Evolutionary conservation across 2,113 vertebrate species (phyloP), one percentile per base, ranked within the genome.

Genomic region (Grantiella picta): DNA sequence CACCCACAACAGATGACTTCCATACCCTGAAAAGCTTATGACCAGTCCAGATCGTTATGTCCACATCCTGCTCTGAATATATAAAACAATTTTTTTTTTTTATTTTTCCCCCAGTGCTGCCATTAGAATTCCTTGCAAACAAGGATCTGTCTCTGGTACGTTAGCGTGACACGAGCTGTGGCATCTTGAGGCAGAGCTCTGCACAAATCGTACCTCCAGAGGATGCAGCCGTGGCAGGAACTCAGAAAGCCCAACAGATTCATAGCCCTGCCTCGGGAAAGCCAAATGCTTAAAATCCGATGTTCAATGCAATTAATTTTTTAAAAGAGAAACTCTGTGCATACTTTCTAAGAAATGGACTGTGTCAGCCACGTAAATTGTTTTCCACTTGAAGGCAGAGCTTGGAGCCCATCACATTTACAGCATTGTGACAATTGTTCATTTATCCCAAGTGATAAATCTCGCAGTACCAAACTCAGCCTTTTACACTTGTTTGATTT

Each of bases 161-260:
- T 65, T 27, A 65, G 31, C 0, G 21, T 27, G 25, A 33, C 27
- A 36, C 0, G 0, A 76, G n/a, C 65, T 79, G 35, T 17, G 64
- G 45, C 68, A 57, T 38, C 64, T 12, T 5, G 11, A 61, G 61
- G 53, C 28, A 57, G 38, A 77, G 36, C 27, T 75, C 14, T 77
- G n/a, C 83, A 36, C 11, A 35, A 52, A 64, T 11, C 60, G 50
- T 44, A 64, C 31, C 83, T 57, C 27, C 7, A 2, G 68, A 47
- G 59, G n/a, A 80, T 81, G 40, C 22, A 81, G 0, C 22, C 54
- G 31, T 1, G 2, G 42, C 0, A 40, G n/a, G 22, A 89, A 60
- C 23, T 72, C 44, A 68, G 15, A 13, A 47, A 81, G 25, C 13
- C 33, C 13, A 86, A 28, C 40, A 95, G 64, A 91, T 52, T 70